These are phyloP conservation scores for Malacoraja senta DNA, from an alignment of 2,797 vertebrate genomes.

Conservation along the genomic window DNA sequence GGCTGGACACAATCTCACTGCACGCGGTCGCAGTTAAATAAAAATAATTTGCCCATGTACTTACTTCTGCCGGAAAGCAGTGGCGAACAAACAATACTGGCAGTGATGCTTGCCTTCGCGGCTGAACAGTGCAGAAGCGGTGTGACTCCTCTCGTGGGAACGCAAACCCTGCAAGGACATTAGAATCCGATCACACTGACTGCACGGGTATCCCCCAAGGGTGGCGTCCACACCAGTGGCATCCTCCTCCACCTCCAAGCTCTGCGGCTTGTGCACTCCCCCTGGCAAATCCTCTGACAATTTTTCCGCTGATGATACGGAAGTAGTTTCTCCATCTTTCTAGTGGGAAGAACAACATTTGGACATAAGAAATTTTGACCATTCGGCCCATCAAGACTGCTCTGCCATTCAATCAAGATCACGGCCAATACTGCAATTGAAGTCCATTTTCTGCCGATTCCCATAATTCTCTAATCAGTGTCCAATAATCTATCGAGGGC, in stretches of 20 bases:
- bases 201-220: conserved; percentile 82
- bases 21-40: not conserved
- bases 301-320: not conserved
- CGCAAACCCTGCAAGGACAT: conserved; percentile 98
- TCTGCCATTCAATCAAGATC: not conserved
- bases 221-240: conserved; percentile 69
- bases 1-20: not conserved
- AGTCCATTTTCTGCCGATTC: not conserved
- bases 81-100: conserved; percentile 96
- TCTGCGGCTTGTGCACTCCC: conserved; percentile 43
- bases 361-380: not conserved
- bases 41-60: conserved; percentile 44
- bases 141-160: conserved; percentile 96
- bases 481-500: not conserved
- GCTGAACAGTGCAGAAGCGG: conserved; percentile 83
- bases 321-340: not conserved
- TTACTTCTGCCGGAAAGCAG: conserved; percentile 98
- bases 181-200: conserved; percentile 88
- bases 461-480: not conserved
- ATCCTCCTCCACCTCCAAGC: conserved; percentile 59
- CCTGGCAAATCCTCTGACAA: not conserved
- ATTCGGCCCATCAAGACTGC: not conserved
- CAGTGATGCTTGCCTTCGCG: conserved; percentile 95
- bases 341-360: not conserved
- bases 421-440: not conserved